A percentile compares a stretch with the other conserved stretches of the same genome.
Evolutionary conservation across 2,888 invertebrate genomes (phyloP).

Genomic region (Pyrgus malvae): DNA sequence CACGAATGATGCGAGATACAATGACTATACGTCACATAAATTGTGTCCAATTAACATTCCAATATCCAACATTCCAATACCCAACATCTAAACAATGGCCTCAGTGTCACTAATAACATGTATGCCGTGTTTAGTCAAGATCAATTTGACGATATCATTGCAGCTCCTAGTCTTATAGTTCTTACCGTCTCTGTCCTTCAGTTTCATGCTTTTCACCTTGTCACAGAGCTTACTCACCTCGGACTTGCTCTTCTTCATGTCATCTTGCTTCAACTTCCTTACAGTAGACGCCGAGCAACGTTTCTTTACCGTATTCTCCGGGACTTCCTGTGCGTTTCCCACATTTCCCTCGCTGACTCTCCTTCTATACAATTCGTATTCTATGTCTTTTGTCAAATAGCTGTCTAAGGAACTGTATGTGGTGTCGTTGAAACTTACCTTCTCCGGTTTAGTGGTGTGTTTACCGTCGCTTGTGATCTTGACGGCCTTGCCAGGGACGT

Average conservation of each 20-base stretch:
- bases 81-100: slow-evolving; percentile 85
- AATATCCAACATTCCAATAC: too few relatives aligned
- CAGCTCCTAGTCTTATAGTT: slow-evolving; percentile 74
- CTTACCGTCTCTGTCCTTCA: slow-evolving; percentile 57
- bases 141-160: slow-evolving; percentile 85
- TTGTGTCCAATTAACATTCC: too few relatives aligned
- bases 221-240: slow-evolving; percentile 78
- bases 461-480: slow-evolving; percentile 84
- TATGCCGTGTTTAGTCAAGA: slow-evolving; percentile 89
- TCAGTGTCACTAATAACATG: slow-evolving; percentile 90
- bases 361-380: slow-evolving; percentile 58
- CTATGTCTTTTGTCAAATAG: slow-evolving; percentile 69
- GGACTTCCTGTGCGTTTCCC: slow-evolving; percentile 37
- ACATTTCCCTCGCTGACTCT: slow-evolving; percentile 70
- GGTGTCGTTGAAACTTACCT: slow-evolving; percentile 64
- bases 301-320: slow-evolving; percentile 49
- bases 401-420: slow-evolving; percentile 79
- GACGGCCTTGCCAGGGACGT: slow-evolving; percentile 87
- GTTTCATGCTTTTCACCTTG: slow-evolving; percentile 68
- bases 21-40: too few relatives aligned
- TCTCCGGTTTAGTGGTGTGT: slow-evolving; percentile 53
- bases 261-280: slow-evolving; percentile 62
- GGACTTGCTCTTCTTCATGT: slow-evolving; percentile 70
- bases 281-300: slow-evolving; percentile 66
- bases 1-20: too few relatives aligned